Evolutionary conservation across 2,113 vertebrate species (phyloP).

Genomic region (Potamarius usumacintae): DNA sequence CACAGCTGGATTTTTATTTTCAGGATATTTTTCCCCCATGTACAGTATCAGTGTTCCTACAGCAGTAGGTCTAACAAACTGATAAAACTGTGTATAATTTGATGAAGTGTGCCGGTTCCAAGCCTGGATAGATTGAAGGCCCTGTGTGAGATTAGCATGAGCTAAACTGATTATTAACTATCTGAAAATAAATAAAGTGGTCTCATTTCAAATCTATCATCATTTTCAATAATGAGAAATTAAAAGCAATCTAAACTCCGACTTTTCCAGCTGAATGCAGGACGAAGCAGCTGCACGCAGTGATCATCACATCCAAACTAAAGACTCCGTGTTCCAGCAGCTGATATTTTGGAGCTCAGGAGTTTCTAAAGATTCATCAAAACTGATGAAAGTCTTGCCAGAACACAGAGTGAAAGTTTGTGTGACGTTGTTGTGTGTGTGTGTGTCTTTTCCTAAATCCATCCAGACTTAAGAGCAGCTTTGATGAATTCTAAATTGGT

Average conservation of each 20-base stretch:
- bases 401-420: conserved; percentile 1
- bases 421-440: not conserved
- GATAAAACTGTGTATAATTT: not conserved
- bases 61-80: not conserved
- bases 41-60: not conserved
- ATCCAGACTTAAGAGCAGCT: conserved; percentile 25
- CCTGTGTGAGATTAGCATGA: no score
- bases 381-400: conserved; percentile 7
- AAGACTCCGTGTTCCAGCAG: conserved; percentile 1
- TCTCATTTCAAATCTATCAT: no score
- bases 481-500: conserved; percentile 54
- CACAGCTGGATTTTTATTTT: not conserved
- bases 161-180: no score
- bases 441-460: not conserved
- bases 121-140: no score
- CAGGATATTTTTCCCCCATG: not conserved
- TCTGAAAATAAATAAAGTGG: no score
- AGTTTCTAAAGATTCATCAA: conserved; percentile 19
- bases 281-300: conserved; percentile 1
- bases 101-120: not conserved
- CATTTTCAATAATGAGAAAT: not conserved
- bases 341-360: not conserved
- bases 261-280: not conserved
- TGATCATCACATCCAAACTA: not conserved
- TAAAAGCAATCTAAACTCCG: not conserved